Evolutionary conservation across 1,140 invertebrate species (phyloP).

Genomic region (Cydia fagiglandana): DNA sequence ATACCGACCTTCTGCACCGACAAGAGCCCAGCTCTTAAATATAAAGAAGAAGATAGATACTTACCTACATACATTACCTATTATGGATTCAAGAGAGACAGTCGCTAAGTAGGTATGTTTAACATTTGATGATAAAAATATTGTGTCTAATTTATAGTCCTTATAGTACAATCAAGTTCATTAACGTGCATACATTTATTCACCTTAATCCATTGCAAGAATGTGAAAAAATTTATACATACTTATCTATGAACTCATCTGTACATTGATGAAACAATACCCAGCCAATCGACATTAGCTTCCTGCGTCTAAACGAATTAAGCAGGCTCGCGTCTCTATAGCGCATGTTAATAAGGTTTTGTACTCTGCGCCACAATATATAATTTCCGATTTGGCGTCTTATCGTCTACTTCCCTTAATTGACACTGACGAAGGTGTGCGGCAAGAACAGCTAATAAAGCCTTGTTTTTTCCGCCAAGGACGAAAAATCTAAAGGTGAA

Average conservation of each 20-base stretch:
- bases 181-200: no score
- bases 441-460: constrained; percentile 41
- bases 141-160: neutral
- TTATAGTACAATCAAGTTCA: neutral
- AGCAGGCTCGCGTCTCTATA: neutral
- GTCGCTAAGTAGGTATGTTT: neutral
- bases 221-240: no score
- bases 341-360: constrained; percentile 21
- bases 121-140: no score
- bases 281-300: neutral
- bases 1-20: no score
- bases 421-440: constrained; percentile 63
- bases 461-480: constrained; percentile 39
- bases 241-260: no score
- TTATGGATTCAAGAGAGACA: neutral
- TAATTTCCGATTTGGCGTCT: constrained; percentile 29
- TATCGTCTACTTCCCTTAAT: constrained; percentile 49
- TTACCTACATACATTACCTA: neutral
- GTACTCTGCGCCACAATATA: constrained; percentile 15
- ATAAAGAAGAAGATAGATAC: no score
- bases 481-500: constrained; percentile 35
- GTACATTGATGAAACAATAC: neutral
- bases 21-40: no score
- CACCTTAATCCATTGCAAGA: no score
- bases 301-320: constrained; percentile 4